Percentiles rank a stretch among this genome's conserved stretches.
Evolutionary conservation across 1,140 invertebrate genomes (phyloP).

Genomic region (Panagrolaimus sp.): DNA sequence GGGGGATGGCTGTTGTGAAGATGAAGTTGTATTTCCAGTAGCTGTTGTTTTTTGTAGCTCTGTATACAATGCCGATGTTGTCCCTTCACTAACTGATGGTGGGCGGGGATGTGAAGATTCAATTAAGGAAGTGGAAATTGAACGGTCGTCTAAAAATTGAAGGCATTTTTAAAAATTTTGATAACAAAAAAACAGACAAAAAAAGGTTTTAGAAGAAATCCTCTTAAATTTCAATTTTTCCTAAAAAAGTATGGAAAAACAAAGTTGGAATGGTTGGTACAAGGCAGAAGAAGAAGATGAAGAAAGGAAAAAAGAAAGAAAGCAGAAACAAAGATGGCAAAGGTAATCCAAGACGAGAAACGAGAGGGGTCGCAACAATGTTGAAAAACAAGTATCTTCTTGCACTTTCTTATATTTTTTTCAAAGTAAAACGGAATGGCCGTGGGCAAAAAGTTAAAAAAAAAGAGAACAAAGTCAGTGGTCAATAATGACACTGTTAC

Average conservation of each 20-base stretch:
- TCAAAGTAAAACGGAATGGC: no score
- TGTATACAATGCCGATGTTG: constrained; percentile 13
- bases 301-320: no score
- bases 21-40: constrained; percentile 14
- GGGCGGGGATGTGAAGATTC: neutral
- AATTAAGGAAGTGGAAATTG: constrained; percentile 33
- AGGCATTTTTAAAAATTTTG: neutral
- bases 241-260: neutral
- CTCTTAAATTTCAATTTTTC: neutral
- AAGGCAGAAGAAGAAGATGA: neutral
- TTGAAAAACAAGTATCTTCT: no score
- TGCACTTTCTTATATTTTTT: no score
- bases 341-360: no score
- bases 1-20: constrained; percentile 16
- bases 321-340: no score
- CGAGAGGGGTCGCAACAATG: no score
- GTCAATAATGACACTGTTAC: no score
- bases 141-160: constrained; percentile 41
- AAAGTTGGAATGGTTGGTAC: neutral
- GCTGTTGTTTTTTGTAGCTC: constrained; percentile 26
- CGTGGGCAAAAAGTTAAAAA: no score
- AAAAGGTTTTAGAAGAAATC: neutral
- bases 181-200: constrained; percentile 1
- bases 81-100: constrained; percentile 12
- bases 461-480: no score